Conservation (phyloP, 2,888 invertebrate genomes). For the Anoncus sp. region DNA sequence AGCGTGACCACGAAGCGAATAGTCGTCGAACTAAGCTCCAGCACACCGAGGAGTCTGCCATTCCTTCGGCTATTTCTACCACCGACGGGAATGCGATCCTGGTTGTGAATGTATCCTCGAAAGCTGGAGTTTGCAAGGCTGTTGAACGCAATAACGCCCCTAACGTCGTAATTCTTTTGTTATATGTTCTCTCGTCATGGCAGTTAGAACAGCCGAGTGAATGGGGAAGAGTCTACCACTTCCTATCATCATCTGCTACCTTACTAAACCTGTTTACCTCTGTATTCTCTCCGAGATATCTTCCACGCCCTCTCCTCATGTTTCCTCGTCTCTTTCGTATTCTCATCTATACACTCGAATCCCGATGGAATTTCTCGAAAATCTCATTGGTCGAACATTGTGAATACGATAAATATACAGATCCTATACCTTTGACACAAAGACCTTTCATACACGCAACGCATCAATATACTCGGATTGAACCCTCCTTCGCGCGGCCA, state of each 20-base stretch:
- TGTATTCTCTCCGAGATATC: constrained; percentile 71
- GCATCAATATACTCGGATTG: constrained; percentile 1
- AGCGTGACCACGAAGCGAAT: constrained; percentile 11
- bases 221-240: constrained; percentile 66
- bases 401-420: neutral
- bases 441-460: neutral
- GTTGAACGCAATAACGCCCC: neutral
- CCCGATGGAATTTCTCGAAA: neutral
- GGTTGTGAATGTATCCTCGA: constrained; percentile 56
- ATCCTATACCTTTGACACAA: neutral
- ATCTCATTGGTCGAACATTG: constrained; percentile 18
- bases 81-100: constrained; percentile 58
- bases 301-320: constrained; percentile 61
- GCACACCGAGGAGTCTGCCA: constrained; percentile 21
- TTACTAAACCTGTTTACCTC: constrained; percentile 77
- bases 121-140: constrained; percentile 54
- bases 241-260: constrained; percentile 71
- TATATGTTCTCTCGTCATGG: constrained; percentile 16
- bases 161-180: constrained; percentile 20
- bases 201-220: constrained; percentile 18
- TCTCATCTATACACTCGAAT: neutral
- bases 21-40: constrained; percentile 34
- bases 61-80: constrained; percentile 44
- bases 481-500: neutral
- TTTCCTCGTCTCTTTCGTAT: constrained; percentile 19